Base-by-base conservation (phyloP, 1,140 invertebrate species). In the Coelopa frigida region DNA sequence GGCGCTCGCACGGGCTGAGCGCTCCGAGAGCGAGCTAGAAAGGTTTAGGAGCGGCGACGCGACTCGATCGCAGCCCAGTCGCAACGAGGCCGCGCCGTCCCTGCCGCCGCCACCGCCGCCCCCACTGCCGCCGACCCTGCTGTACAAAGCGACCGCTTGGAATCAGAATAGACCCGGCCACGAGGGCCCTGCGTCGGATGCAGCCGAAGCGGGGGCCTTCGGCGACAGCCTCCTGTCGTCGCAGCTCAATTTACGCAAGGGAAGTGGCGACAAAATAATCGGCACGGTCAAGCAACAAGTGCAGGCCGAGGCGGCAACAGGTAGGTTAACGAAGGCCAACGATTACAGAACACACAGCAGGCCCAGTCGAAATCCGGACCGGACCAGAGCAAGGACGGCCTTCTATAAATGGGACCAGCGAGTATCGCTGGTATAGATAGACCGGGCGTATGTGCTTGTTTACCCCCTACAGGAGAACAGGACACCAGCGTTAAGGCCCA, bases 271-370 rank as follows among this genome's bases (percentile, higher is more conserved):
- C 51, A 63, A 64, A 53, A 59, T 66, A 51, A 65, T 66, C 44
- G 62, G 59, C 39, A 66, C 57, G 47, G 59, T 62, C 44, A 65
- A 58, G 44, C 62, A 66, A 56, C 62, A 66, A 57, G 62, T 66
- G 54, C 56, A 66, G 45, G 47, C 61, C 17, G 52, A 62, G 44
- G 62, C 62, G 45, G 58, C 62, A 56, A 66, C 62, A 66, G 62
- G 62, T 66, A 66, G 40, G 49, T 47, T 11, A n/a, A n/a, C n/a
- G n/a, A n/a, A n/a, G n/a, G n/a, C n/a, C n/a, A n/a, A n/a, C n/a
- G n/a, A n/a, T n/a, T n/a, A n/a, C n/a, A n/a, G n/a, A n/a, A n/a
- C n/a, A n/a, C n/a, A n/a, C n/a, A n/a, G n/a, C n/a, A n/a, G n/a
- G n/a, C n/a, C n/a, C n/a, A n/a, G n/a, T n/a, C n/a, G n/a, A n/a